Evolutionary conservation across 2,797 vertebrate genomes (phyloP).

Genomic region (Cichlasoma orientale): DNA sequence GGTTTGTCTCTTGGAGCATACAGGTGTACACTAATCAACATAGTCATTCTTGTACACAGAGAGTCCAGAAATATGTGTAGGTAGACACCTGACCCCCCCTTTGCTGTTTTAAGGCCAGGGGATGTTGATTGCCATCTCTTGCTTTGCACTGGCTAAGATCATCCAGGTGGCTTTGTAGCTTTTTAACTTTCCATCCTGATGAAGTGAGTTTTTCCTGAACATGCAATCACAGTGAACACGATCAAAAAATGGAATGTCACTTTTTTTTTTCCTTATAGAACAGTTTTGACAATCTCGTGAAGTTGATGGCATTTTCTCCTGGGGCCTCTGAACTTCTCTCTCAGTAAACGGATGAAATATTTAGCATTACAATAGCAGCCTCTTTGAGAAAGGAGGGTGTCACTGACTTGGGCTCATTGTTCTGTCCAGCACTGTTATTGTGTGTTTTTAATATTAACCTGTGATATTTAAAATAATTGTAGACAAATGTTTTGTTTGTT

Average conservation of each 20-base stretch:
- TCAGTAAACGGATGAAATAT: constrained; percentile 70
- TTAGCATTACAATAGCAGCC: constrained; percentile 71
- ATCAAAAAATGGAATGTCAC: not conserved
- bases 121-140: not conserved
- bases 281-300: constrained; percentile 53
- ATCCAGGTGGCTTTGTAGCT: not conserved
- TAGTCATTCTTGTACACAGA: not conserved
- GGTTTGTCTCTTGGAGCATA: not conserved
- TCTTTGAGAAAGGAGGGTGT: constrained; percentile 51
- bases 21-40: not conserved
- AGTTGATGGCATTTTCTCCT: constrained; percentile 46
- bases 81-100: not conserved
- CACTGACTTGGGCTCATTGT: constrained; percentile 47
- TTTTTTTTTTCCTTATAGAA: constrained; percentile 12
- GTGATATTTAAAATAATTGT: constrained; percentile 20
- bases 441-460: constrained; percentile 1
- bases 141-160: not conserved
- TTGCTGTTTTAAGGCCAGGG: too few species aligned
- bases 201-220: not conserved
- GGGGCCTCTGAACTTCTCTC: constrained; percentile 67
- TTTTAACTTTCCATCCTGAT: not conserved
- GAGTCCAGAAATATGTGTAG: not conserved
- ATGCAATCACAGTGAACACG: not conserved
- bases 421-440: constrained; percentile 14
- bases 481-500: not conserved